Conservation (phyloP, 2,888 invertebrate species). For the Lumbricus terrestris region DNA sequence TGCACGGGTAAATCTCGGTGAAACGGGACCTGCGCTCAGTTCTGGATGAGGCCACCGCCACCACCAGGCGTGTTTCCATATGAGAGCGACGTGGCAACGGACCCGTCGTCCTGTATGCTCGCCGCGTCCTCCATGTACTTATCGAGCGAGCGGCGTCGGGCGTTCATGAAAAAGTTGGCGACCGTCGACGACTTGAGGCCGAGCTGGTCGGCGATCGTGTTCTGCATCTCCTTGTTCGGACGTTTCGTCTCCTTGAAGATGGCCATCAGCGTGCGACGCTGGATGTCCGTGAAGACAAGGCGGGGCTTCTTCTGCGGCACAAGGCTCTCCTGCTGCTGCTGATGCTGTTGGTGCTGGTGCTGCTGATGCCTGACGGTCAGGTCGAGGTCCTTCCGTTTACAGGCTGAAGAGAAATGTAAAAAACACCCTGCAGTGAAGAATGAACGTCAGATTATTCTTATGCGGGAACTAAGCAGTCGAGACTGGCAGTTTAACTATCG, state of each 20-base stretch:
- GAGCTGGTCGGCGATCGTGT: slow-evolving; percentile 94
- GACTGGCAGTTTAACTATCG: too few relatives aligned
- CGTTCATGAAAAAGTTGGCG: slow-evolving; percentile 99
- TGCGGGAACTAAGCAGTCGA: too few relatives aligned
- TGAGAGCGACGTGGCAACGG: background rate
- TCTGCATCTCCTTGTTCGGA: slow-evolving; percentile 99
- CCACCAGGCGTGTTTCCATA: background rate
- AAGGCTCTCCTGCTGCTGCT: background rate
- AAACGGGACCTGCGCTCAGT: background rate
- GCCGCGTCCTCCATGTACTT: slow-evolving; percentile 81
- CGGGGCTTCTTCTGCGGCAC: slow-evolving; percentile 95
- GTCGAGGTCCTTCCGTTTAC: background rate
- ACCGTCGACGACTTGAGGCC: slow-evolving; percentile 96
- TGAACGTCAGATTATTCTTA: too few relatives aligned
- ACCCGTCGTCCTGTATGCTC: background rate
- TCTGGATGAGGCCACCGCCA: background rate
- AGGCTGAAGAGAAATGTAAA: background rate
- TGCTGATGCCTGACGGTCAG: background rate
- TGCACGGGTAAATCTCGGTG: background rate
- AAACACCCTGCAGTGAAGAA: too few relatives aligned
- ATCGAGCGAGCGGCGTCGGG: slow-evolving; percentile 81
- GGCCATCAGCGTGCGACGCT: slow-evolving; percentile 98
- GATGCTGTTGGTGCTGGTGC: too few relatives aligned
- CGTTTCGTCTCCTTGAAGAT: slow-evolving; percentile 99
- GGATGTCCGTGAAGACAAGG: slow-evolving; percentile 99